Evolutionary conservation across 35 echinoderm and acorn worm species (phyloP).

Genomic region (Ophioderma brevispina): DNA sequence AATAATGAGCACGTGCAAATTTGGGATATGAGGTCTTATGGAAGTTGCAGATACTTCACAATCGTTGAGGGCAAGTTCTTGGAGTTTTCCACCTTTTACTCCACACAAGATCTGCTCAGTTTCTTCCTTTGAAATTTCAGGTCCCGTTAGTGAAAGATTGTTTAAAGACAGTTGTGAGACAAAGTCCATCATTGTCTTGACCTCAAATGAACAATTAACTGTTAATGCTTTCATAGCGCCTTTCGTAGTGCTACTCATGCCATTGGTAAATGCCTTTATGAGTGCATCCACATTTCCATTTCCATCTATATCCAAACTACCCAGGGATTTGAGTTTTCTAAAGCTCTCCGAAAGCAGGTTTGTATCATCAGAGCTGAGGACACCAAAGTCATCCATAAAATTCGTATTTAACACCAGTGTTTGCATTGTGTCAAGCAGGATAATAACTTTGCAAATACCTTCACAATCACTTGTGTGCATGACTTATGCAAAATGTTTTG

Average conservation of each 20-base stretch:
- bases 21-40: background rate
- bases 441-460: background rate
- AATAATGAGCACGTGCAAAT: conserved; percentile 12
- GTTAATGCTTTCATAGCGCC: background rate
- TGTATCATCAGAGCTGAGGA: background rate
- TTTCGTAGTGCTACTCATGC: background rate
- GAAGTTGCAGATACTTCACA: conserved; percentile 16
- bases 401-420: background rate
- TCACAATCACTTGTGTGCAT: background rate
- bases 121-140: conserved; percentile 3
- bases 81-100: background rate
- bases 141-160: background rate
- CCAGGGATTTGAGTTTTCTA: background rate
- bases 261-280: background rate
- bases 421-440: background rate
- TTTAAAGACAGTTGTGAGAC: conserved; percentile 14
- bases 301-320: background rate
- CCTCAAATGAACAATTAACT: conserved; percentile 1
- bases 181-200: conserved; percentile 10
- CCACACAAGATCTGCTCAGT: conserved; percentile 11
- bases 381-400: background rate
- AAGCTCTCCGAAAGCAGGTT: background rate
- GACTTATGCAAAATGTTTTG: background rate
- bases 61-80: conserved; percentile 8
- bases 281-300: background rate